These are phyloP conservation scores for Tetrapedia diversipes DNA, from an alignment of 2,888 invertebrate species.

Conservation along the genomic window DNA sequence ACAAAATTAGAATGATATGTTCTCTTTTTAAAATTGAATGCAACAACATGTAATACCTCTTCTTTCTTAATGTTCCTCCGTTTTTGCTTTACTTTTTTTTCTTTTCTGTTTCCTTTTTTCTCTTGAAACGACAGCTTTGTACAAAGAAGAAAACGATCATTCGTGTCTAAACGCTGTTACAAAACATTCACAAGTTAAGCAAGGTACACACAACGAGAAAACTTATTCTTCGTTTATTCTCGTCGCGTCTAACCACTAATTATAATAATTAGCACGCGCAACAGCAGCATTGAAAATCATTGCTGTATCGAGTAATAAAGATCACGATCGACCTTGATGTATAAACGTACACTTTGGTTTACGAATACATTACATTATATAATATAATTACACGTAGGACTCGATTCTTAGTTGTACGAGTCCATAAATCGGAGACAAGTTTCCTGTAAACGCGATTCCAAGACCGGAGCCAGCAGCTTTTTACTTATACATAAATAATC, in stretches of 20 bases:
- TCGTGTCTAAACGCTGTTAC: slow-evolving; percentile 34
- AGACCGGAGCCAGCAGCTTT: slow-evolving; percentile 6
- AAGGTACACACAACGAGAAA: slow-evolving; percentile 34
- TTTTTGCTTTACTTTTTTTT: no score
- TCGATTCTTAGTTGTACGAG: slow-evolving; percentile 30
- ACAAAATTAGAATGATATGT: slow-evolving; percentile 40
- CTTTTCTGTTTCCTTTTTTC: no score
- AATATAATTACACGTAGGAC: slow-evolving; percentile 55
- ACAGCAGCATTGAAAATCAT: slow-evolving; percentile 46
- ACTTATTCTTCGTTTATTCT: no score
- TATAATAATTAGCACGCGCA: slow-evolving; percentile 53
- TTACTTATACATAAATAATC: slow-evolving; percentile 19
- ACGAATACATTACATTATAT: slow-evolving; percentile 73
- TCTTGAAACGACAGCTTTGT: slow-evolving; percentile 17
- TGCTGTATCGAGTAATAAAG: slow-evolving; percentile 51
- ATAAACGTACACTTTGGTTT: slow-evolving; percentile 76
- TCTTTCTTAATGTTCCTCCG: no score
- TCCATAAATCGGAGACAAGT: slow-evolving; percentile 25
- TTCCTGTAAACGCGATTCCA: slow-evolving; percentile 36
- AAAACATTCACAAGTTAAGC: slow-evolving; percentile 45
- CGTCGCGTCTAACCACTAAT: slow-evolving; percentile 38
- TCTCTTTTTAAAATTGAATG: no score
- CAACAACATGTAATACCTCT: no score
- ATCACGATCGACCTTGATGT: slow-evolving; percentile 51
- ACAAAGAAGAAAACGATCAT: slow-evolving; percentile 48